Evolutionary conservation across 1,140 invertebrate genomes (phyloP), one percentile per base, ranked within the genome.

Genomic region (Drosophila aff.): DNA sequence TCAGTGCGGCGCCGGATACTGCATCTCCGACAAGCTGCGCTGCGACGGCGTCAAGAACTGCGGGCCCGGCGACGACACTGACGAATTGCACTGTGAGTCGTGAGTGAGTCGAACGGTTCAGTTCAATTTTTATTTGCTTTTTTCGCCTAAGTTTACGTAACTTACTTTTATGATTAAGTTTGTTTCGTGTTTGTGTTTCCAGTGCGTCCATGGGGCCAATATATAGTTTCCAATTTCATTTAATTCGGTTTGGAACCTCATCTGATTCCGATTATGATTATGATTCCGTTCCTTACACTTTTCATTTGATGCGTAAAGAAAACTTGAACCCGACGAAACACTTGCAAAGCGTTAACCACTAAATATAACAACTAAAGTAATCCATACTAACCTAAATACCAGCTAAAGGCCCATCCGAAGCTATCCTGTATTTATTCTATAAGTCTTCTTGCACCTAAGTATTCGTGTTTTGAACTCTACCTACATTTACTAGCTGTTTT

Each of bases 31-130:
- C 72, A 95, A 95, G 65, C 94, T 98, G 52, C 94, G 95, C 44
- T 98, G 97, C 93, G 96, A 98, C 93, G 94, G 95, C 59, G 93
- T 96, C 61, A 94, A 95, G 82, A 98, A 98, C 93, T 98, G 97
- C 92, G 97, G 97, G 40, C 95, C 95, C 58, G 94, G 95, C 63
- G 97, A 97, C 91, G 93, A 94, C 82, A 96, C 96, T 67, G 97
- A 98, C 93, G 97, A 97, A 94, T 95, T 95, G 91, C 95, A 96
- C 93, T 97, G 97, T 97, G 94, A 96, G 96, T 96, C 92, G 92
- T 93, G 92, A 93, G 91, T 93, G 92, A 93, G 84, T 93, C 85
- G 84, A 93, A 92, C 92, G 91, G 89, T 92, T 93, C 89, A 93
- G 91, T 92, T 91, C 91, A 92, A 91, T 93, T 92, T 92, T 89